phyloP scores from a whole-genome alignment of 2,888 invertebrate genomes.

The Eristalis arbustorum region DNA sequence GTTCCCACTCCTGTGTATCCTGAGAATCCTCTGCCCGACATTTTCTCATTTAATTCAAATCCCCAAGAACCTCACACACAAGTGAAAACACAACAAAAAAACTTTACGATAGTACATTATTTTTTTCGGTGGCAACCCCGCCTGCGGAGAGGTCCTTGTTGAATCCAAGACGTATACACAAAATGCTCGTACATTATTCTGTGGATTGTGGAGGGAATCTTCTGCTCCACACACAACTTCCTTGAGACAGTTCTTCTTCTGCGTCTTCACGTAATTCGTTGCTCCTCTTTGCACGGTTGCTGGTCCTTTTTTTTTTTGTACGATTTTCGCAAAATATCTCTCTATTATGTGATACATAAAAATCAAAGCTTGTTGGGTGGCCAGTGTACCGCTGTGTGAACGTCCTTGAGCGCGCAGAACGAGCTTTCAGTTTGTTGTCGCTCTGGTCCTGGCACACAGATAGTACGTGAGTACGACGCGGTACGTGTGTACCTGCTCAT shows the following conservation, averaged over 20 bases:
- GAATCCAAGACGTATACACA: constrained; percentile 56
- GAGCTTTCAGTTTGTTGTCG: constrained; percentile 41
- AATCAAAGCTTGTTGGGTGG: constrained; percentile 66
- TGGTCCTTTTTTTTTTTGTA: constrained; percentile 11
- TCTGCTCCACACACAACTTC: constrained; percentile 19
- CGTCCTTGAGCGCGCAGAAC: constrained; percentile 70
- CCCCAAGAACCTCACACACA: background rate
- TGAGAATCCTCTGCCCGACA: background rate
- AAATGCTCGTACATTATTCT: constrained; percentile 25
- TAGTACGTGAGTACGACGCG: constrained; percentile 20
- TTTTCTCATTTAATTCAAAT: constrained; percentile 26
- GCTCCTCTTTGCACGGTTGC: background rate
- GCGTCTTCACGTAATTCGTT: background rate
- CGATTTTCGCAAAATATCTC: constrained; percentile 54
- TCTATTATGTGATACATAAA: constrained; percentile 63
- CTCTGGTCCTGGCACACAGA: constrained; percentile 35
- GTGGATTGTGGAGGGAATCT: constrained; percentile 62
- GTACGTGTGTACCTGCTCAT: constrained; percentile 46
- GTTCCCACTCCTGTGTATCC: background rate
- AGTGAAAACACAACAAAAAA: background rate
- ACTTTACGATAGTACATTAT: background rate
- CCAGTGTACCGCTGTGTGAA: constrained; percentile 49
- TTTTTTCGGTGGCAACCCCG: constrained; percentile 40
- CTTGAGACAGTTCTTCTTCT: constrained; percentile 12
- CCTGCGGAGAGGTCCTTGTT: constrained; percentile 45